Conservation (phyloP, 2,888 invertebrate species). For the Drosophila fulvimacula region DNA sequence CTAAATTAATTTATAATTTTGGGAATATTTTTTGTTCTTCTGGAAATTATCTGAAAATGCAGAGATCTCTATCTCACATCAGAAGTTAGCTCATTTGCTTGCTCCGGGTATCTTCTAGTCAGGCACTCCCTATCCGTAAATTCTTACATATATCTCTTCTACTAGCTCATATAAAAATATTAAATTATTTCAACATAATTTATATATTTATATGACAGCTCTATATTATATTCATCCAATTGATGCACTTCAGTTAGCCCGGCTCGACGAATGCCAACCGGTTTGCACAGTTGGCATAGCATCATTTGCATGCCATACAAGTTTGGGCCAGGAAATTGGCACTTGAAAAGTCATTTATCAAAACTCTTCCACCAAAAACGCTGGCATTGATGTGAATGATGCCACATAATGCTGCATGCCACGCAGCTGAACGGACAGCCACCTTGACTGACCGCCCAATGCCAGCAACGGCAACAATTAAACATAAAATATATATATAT, state of each 20-base stretch:
- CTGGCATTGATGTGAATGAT: constrained; percentile 44
- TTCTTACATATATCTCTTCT: neutral
- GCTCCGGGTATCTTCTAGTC: neutral
- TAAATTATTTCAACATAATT: neutral
- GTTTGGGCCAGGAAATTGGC: constrained; percentile 56
- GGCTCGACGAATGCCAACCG: constrained; percentile 26
- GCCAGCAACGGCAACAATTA: constrained; percentile 34
- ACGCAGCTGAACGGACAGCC: neutral
- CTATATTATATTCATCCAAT: constrained; percentile 1
- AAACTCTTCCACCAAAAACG: constrained; percentile 35
- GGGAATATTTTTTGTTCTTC: too few relatives aligned
- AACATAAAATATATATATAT: constrained; percentile 17
- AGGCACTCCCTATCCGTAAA: neutral
- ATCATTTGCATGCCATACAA: constrained; percentile 28
- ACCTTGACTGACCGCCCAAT: constrained; percentile 22
- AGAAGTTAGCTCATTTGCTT: neutral
- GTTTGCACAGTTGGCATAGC: constrained; percentile 4
- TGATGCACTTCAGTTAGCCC: neutral
- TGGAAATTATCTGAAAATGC: too few relatives aligned
- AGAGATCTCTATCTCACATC: neutral
- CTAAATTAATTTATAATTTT: too few relatives aligned
- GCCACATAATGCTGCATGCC: constrained; percentile 33
- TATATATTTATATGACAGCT: neutral
- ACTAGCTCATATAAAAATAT: neutral
- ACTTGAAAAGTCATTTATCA: constrained; percentile 65